A percentile compares a stretch with the other conserved stretches of the same genome.
Conservation (phyloP, 2,797 vertebrate genomes). For the Crenuchus spilurus region DNA sequence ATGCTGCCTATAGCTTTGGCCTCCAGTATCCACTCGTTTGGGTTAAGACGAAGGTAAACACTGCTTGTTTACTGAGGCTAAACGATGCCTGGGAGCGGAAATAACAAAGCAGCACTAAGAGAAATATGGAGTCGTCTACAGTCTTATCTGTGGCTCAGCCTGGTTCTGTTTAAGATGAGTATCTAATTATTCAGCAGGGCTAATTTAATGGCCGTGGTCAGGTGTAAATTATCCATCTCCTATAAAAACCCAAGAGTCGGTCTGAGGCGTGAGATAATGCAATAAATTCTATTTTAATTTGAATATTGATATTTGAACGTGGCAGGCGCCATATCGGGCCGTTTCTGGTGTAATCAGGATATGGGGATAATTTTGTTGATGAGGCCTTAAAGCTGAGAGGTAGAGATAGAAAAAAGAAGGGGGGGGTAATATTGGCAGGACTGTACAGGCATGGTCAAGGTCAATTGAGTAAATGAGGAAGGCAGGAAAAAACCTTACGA, state of each 20-base stretch:
- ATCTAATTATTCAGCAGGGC: constrained; percentile 84
- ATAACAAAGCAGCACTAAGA: background rate
- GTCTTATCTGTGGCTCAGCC: constrained; percentile 60
- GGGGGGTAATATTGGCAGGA: constrained; percentile 40
- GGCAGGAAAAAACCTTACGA: constrained; percentile 49
- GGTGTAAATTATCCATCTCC: constrained; percentile 80
- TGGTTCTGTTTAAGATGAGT: constrained; percentile 82
- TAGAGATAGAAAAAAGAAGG: constrained; percentile 44
- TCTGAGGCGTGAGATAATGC: constrained; percentile 85
- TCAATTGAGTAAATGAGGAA: constrained; percentile 60
- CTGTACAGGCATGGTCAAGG: constrained; percentile 57
- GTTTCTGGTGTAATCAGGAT: constrained; percentile 73
- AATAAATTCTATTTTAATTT: constrained; percentile 72
- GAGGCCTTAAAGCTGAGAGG: constrained; percentile 65
- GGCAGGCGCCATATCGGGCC: constrained; percentile 70
- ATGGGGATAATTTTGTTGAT: constrained; percentile 70
- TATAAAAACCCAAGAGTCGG: constrained; percentile 85
- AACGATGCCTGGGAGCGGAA: background rate
- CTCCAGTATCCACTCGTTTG: background rate
- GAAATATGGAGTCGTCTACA: constrained; percentile 32
- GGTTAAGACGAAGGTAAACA: background rate
- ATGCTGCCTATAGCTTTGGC: background rate
- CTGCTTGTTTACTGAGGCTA: background rate
- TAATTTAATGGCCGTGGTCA: constrained; percentile 85
- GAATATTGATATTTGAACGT: constrained; percentile 79